phyloP scores from a whole-genome alignment of 2,888 invertebrate species.

The Catonia carolina region DNA sequence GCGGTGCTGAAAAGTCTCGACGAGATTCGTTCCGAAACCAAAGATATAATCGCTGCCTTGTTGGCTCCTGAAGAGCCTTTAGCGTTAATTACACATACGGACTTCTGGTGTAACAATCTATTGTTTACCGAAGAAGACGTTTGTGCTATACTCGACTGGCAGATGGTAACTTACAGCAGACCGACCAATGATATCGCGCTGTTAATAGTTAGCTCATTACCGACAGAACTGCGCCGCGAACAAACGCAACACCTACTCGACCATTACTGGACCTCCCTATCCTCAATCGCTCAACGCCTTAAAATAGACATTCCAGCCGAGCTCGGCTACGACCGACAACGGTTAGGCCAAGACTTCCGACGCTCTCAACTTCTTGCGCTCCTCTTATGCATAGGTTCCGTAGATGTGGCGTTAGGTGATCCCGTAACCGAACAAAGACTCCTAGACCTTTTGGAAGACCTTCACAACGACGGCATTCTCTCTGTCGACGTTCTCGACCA shows the following conservation, averaged over 20 bases:
- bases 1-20: conserved; percentile 55
- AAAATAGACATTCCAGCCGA: conserved; percentile 55
- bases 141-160: conserved; percentile 73
- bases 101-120: conserved; percentile 78
- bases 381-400: conserved; percentile 70
- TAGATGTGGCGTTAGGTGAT: conserved; percentile 72
- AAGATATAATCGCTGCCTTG: conserved; percentile 62
- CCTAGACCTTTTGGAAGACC: conserved; percentile 65
- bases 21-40: conserved; percentile 57
- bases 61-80: conserved; percentile 64
- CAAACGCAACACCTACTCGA: conserved; percentile 59
- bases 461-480: conserved; percentile 63
- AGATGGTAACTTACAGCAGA: conserved; percentile 57
- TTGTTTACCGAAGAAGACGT: conserved; percentile 52
- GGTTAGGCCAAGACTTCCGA: conserved; percentile 51
- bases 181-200: conserved; percentile 71
- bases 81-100: conserved; percentile 71
- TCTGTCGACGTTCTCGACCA: conserved; percentile 41
- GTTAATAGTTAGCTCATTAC: conserved; percentile 63
- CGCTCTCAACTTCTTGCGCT: conserved; percentile 67
- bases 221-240: conserved; percentile 60
- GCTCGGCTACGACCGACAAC: conserved; percentile 49
- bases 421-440: conserved; percentile 67
- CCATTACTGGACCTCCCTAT: conserved; percentile 60
- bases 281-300: conserved; percentile 52